These are phyloP conservation scores for Galaxias olidus DNA, from an alignment of 2,797 vertebrate genomes.

Conservation along the genomic window DNA sequence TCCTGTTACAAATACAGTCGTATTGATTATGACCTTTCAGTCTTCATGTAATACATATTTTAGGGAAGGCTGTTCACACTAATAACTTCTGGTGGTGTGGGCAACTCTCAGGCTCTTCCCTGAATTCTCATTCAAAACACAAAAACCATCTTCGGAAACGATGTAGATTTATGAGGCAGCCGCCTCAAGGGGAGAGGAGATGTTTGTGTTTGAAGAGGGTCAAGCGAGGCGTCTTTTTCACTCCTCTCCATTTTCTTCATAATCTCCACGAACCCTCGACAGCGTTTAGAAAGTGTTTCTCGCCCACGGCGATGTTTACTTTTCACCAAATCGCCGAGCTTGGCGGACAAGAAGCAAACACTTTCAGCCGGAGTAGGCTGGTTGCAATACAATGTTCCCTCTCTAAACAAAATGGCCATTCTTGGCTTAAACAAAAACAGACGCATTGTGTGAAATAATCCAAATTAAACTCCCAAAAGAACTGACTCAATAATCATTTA, in stretches of 20 bases:
- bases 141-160: conserved; percentile 43
- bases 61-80: neutral
- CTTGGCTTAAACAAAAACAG: too few relatives aligned
- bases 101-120: neutral
- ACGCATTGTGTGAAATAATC: too few relatives aligned
- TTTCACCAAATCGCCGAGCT: conserved; percentile 45
- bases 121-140: conserved; percentile 44
- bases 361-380: too few relatives aligned
- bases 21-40: too few relatives aligned
- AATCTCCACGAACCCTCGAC: conserved; percentile 55
- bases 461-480: too few relatives aligned
- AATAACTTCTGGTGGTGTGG: too few relatives aligned
- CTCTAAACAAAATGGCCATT: neutral
- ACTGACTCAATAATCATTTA: too few relatives aligned
- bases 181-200: conserved; percentile 16
- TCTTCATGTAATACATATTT: conserved; percentile 15
- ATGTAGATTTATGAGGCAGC: conserved; percentile 44
- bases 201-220: conserved; percentile 44
- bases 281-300: conserved; percentile 57
- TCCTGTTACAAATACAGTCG: too few relatives aligned
- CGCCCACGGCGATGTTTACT: conserved; percentile 49
- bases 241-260: conserved; percentile 50
- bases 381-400: conserved; percentile 40
- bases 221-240: conserved; percentile 30
- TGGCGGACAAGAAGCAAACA: conserved; percentile 26